Evolutionary conservation across 2,797 vertebrate species (phyloP).

Genomic region (Martes flavigula): DNA sequence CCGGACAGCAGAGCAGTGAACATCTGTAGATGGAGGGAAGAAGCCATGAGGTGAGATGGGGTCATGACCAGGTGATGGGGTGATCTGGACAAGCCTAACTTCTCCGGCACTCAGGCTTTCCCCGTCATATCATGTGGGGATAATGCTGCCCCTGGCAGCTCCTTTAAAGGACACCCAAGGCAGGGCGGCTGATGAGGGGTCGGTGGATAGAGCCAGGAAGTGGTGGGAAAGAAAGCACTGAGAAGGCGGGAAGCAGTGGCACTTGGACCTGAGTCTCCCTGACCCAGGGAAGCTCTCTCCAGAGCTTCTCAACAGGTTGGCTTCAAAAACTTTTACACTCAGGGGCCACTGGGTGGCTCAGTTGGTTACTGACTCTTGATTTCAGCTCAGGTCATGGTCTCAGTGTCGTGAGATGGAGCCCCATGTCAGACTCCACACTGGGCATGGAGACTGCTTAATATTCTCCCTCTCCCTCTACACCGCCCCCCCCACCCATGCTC

Average conservation of each 20-base stretch:
- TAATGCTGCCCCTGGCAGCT: background rate
- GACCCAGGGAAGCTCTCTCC: background rate
- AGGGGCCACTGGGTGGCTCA: background rate
- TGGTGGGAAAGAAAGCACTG: background rate
- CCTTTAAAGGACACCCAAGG: background rate
- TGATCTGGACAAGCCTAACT: background rate
- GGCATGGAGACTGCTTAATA: background rate
- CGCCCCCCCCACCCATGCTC: accelerated
- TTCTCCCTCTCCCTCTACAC: background rate
- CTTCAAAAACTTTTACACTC: background rate
- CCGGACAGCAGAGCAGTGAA: conserved; percentile 81
- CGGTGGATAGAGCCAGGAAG: background rate
- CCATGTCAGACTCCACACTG: background rate
- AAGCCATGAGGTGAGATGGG: background rate
- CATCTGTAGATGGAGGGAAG: conserved; percentile 73
- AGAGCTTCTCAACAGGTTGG: background rate
- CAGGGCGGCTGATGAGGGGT: background rate
- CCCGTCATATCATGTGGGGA: background rate
- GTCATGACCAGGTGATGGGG: background rate
- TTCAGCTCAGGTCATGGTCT: background rate
- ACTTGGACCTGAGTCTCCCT: background rate
- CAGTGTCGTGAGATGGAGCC: background rate
- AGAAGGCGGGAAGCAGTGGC: background rate
- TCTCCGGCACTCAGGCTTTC: background rate
- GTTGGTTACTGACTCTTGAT: background rate